Percentiles rank a stretch among this genome's conserved stretches.
Conservation (phyloP, 1,140 invertebrate species). For the Zaprionus inermis region DNA sequence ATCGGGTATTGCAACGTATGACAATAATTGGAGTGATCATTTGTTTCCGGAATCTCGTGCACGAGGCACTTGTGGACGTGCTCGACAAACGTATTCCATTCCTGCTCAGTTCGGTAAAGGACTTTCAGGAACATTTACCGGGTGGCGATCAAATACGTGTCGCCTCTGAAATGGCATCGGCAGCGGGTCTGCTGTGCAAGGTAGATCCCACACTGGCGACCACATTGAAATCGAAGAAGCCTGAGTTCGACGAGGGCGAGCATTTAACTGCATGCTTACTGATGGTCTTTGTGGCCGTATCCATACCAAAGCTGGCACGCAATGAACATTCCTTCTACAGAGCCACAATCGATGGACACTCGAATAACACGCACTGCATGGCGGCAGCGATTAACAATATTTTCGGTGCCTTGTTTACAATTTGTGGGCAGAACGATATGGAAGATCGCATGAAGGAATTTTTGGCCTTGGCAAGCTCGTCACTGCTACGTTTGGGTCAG, state of each 20-base stretch:
- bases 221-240: slow-evolving; percentile 94
- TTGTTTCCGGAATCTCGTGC: slow-evolving; percentile 96
- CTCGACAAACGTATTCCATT: slow-evolving; percentile 98
- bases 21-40: slow-evolving; percentile 99
- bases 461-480: slow-evolving; percentile 97
- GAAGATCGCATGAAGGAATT: slow-evolving; percentile 99
- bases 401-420: slow-evolving; percentile 97
- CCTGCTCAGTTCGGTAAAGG: slow-evolving; percentile 96
- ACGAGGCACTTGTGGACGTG: slow-evolving; percentile 97
- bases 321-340: slow-evolving; percentile 95
- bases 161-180: slow-evolving; percentile 98
- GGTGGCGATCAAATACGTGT: slow-evolving; percentile 96
- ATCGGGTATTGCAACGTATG: slow-evolving; percentile 97
- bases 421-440: slow-evolving; percentile 97
- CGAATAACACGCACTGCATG: slow-evolving; percentile 99
- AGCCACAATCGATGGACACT: slow-evolving; percentile 96
- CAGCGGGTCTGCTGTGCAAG: slow-evolving; percentile 95
- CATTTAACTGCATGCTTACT: slow-evolving; percentile 97
- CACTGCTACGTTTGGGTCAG: slow-evolving; percentile 95
- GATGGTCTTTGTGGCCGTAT: slow-evolving; percentile 99
- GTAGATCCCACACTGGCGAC: slow-evolving; percentile 97
- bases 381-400: slow-evolving; percentile 98
- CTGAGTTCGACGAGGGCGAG: slow-evolving; percentile 93
- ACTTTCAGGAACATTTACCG: slow-evolving; percentile 96
- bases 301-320: slow-evolving; percentile 97